These are phyloP conservation scores for Gallinago paraguaiae DNA, from an alignment of 2,113 vertebrate species.

Conservation along the genomic window DNA sequence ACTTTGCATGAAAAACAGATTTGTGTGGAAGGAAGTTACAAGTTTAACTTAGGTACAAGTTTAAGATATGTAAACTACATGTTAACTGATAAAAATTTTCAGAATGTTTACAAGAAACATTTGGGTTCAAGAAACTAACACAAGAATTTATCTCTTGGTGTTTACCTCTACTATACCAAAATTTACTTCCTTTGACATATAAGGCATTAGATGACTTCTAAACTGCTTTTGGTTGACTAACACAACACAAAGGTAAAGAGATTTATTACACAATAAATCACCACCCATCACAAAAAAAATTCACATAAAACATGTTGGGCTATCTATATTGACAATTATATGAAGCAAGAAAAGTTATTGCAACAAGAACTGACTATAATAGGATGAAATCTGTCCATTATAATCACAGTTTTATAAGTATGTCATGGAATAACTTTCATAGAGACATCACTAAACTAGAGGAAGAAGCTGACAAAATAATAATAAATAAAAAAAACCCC, in stretches of 20 bases:
- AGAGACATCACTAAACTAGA: neutral
- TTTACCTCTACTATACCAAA: neutral
- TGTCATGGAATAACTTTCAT: neutral
- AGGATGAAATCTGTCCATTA: neutral
- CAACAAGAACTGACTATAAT: neutral
- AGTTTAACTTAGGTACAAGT: neutral
- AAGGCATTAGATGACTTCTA: neutral
- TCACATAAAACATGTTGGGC: fast-evolving
- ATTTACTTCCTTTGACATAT: neutral
- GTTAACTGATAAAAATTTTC: neutral
- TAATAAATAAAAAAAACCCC: no score
- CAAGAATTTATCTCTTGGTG: neutral
- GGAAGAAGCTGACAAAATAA: neutral
- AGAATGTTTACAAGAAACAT: neutral
- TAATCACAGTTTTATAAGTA: neutral
- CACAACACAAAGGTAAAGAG: neutral
- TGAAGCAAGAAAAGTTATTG: neutral
- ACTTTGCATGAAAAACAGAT: neutral
- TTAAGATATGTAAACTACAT: neutral
- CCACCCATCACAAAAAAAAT: neutral
- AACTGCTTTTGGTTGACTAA: neutral
- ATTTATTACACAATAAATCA: neutral
- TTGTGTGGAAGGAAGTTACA: neutral
- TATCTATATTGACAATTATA: neutral
- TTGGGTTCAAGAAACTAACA: neutral